Evolutionary conservation across 2,888 invertebrate species (phyloP), one percentile per base, ranked within the genome.

Genomic region (Syrphus vitripennis): DNA sequence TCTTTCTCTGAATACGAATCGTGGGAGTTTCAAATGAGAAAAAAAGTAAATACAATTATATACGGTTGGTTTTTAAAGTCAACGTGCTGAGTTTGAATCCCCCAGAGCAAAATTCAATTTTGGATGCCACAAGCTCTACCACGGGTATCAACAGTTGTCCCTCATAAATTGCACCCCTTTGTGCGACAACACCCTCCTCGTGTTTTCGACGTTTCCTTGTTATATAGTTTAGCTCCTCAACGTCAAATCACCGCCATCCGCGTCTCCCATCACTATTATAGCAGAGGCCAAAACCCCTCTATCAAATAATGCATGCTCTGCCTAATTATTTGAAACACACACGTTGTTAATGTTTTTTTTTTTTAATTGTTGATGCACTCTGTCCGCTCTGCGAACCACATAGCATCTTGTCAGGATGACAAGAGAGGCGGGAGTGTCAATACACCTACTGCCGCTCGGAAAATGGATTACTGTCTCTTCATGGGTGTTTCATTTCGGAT

Each of bases 71-170:
- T 79, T 55, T 74, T 24, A 26, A 5, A 63, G 45, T 63, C 24
- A 59, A 55, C 34, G 26, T 16, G 10, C 45, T n/a, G n/a, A n/a
- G n/a, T n/a, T 40, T 29, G 10, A 42, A 45, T 71, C 37, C 72
- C 69, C 67, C 55, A 55, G 77, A 86, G 81, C n/a, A 69, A 81
- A 86, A 76, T 77, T 72, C 48, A 76, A 81, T 81, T 86, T 81
- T 34, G 69, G 59, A 81, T 81, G 77, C 76, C 81, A 65, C 83
- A 71, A 72, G 77, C 77, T 74, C 74, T 55, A 42, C 59, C 67
- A 77, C 40, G 72, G 70, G 72, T 78, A 86, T 77, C 82, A 82
- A 82, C 86, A 86, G 82, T 86, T 86, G 86, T 86, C 74, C 69
- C 69, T 77, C 82, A 86, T 86, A 86, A 86, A 86, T 86, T 57